These are phyloP conservation scores for Sesia bembeciformis DNA, from an alignment of 2,888 invertebrate species.

Conservation along the genomic window DNA sequence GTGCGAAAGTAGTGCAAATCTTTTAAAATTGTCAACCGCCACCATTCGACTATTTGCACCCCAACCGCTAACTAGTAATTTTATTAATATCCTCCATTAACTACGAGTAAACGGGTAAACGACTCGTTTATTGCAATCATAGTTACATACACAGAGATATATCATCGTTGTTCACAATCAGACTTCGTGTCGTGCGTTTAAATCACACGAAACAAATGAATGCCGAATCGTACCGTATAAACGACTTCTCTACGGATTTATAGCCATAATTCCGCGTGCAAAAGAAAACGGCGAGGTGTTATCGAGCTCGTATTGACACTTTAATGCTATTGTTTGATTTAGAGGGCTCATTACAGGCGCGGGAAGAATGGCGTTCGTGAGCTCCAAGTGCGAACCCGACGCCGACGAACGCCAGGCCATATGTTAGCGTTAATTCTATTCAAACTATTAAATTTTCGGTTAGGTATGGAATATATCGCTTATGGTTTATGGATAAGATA, in stretches of 20 bases:
- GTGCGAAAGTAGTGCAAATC: no score
- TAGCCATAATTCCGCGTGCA: conserved; percentile 61
- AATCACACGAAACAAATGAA: not conserved
- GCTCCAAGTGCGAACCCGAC: conserved; percentile 37
- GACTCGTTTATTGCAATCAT: no score
- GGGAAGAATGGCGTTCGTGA: conserved; percentile 59
- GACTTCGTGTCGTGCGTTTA: not conserved
- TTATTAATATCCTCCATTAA: no score
- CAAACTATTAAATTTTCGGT: not conserved
- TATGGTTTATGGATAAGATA: no score
- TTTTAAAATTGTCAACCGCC: no score
- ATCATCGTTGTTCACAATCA: not conserved
- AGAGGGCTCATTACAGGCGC: conserved; percentile 64
- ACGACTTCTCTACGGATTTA: conserved; percentile 51
- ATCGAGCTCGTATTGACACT: conserved; percentile 69
- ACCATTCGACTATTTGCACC: no score
- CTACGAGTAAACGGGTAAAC: no score
- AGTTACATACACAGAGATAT: no score
- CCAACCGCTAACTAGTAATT: no score
- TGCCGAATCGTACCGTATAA: conserved; percentile 33
- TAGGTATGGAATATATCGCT: not conserved
- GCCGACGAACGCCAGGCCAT: conserved; percentile 8
- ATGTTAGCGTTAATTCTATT: not conserved
- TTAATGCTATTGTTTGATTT: conserved; percentile 75
- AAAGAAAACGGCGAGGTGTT: conserved; percentile 70